These are phyloP conservation scores for Penelope pileata DNA, from an alignment of 2,113 vertebrate species.

Conservation along the genomic window DNA sequence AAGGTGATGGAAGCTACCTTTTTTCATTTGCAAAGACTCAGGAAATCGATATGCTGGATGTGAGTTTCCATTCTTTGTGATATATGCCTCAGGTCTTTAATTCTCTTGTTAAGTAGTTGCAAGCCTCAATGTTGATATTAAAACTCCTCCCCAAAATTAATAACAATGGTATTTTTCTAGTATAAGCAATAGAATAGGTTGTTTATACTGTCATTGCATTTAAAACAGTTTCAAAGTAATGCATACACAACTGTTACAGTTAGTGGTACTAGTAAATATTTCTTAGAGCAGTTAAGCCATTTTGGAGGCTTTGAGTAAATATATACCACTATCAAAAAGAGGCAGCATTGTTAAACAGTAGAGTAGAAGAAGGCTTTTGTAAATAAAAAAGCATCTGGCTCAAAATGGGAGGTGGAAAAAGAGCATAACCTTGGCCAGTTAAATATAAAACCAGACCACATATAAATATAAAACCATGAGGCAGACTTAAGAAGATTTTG, in stretches of 20 bases:
- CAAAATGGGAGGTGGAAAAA: conserved; percentile 42
- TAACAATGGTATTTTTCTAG: not conserved
- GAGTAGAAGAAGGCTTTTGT: conserved; percentile 26
- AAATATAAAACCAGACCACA: conserved; percentile 49
- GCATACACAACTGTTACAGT: not conserved
- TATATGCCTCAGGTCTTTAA: not conserved
- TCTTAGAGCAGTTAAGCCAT: not conserved
- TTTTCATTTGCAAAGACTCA: not conserved
- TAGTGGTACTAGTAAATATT: conserved; percentile 40
- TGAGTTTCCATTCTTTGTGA: not conserved
- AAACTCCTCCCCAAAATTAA: conserved; percentile 1
- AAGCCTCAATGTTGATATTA: not conserved
- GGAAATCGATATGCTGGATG: conserved; percentile 12
- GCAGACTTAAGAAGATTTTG: conserved; percentile 41
- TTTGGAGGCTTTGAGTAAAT: conserved; percentile 45
- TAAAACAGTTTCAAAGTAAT: not conserved
- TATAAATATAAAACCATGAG: conserved; percentile 36
- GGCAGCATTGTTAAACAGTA: conserved; percentile 30
- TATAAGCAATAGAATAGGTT: not conserved
- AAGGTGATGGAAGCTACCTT: conserved; percentile 5
- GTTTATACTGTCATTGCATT: not conserved
- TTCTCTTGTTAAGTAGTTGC: not conserved
- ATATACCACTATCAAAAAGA: conserved; percentile 22
- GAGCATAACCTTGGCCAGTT: conserved; percentile 45
- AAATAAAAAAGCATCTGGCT: conserved; percentile 54